phyloP scores from a whole-genome alignment of 2,888 invertebrate genomes.

The Lycaena phlaeas region DNA sequence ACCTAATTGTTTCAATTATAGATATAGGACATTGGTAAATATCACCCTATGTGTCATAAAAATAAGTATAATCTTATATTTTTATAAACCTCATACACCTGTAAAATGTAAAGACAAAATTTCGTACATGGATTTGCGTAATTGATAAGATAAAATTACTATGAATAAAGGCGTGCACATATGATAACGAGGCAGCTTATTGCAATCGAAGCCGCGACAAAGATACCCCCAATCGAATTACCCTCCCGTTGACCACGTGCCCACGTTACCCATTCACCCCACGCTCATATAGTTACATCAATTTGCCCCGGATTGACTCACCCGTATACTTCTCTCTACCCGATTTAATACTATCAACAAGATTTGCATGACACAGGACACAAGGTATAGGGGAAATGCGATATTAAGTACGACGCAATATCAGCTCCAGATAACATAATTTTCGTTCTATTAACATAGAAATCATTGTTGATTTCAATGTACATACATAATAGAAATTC shows the following conservation, averaged over 20 bases:
- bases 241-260: conserved; percentile 32
- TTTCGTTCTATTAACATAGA: conserved; percentile 23
- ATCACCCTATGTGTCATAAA: too few relatives aligned
- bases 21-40: too few relatives aligned
- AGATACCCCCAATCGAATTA: conserved; percentile 48
- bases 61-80: too few relatives aligned
- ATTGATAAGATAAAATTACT: too few relatives aligned
- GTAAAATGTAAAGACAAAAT: too few relatives aligned
- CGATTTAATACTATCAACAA: conserved; percentile 67
- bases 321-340: conserved; percentile 45
- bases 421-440: conserved; percentile 22
- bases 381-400: conserved; percentile 23
- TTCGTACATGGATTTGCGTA: too few relatives aligned
- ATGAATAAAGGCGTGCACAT: too few relatives aligned
- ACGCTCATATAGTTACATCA: conserved; percentile 54
- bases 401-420: conserved; percentile 18
- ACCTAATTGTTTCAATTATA: too few relatives aligned
- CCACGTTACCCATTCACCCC: conserved; percentile 30
- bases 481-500: conserved; percentile 17
- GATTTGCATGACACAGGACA: conserved; percentile 69
- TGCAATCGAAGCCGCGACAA: conserved; percentile 36
- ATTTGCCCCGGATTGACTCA: conserved; percentile 40
- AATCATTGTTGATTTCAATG: conserved; percentile 19
- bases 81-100: too few relatives aligned
- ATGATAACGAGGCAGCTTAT: conserved; percentile 4